phyloP scores from a whole-genome alignment of 2,888 invertebrate species.

The Brachynemurus nebulosus region DNA sequence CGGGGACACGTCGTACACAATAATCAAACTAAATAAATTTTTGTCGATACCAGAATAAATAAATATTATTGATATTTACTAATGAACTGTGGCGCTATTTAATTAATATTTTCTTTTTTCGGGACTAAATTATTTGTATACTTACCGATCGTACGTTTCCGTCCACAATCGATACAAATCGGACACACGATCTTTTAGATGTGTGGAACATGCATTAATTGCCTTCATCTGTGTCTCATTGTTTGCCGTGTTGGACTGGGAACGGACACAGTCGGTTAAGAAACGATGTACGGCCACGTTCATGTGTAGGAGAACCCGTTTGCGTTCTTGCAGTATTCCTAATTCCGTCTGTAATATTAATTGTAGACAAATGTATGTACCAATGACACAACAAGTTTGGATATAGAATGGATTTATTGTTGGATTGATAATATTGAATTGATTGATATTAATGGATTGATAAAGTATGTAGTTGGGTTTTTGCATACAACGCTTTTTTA shows the following conservation, averaged over 20 bases:
- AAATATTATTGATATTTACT: not conserved
- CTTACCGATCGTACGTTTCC: conserved; percentile 53
- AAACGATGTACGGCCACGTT: conserved; percentile 44
- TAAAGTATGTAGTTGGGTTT: too few species aligned
- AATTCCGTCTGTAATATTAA: conserved; percentile 43
- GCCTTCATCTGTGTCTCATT: not conserved
- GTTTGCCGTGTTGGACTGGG: conserved; percentile 33
- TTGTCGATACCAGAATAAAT: too few species aligned
- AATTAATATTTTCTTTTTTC: not conserved
- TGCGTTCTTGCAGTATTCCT: conserved; percentile 40
- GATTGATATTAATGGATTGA: too few species aligned
- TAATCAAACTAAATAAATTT: too few species aligned
- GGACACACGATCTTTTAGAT: conserved; percentile 49
- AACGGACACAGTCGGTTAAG: conserved; percentile 36
- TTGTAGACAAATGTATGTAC: not conserved
- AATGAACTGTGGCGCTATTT: too few species aligned
- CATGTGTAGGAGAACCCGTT: conserved; percentile 40
- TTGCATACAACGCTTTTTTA: too few species aligned
- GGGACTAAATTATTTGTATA: conserved; percentile 14
- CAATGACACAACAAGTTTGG: too few species aligned
- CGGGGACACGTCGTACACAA: too few species aligned
- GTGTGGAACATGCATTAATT: conserved; percentile 27
- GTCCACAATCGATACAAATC: conserved; percentile 56
- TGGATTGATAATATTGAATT: too few species aligned
- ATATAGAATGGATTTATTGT: too few species aligned